Evolutionary conservation across 23 tunicate genomes (phyloP), one percentile per base, ranked within the genome.

Genomic region (Aplidium turbinatum): DNA sequence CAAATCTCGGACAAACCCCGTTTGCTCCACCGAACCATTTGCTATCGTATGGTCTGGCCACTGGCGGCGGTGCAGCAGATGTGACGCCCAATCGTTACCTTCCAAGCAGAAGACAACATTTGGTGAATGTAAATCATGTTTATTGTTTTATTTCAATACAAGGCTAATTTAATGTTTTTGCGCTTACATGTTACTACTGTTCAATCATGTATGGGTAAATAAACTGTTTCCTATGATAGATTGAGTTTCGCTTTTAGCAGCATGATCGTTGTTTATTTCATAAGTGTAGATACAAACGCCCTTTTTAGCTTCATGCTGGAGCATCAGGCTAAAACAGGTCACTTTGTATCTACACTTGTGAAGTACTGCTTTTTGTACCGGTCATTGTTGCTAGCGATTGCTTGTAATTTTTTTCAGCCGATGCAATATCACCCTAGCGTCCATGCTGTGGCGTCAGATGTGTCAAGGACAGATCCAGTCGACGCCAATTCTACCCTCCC

Each of bases 381-480:
- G n/a, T n/a, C n/a, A n/a, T n/a, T n/a, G n/a, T n/a, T n/a, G n/a
- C n/a, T n/a, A n/a, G n/a, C n/a, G n/a, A n/a, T n/a, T n/a, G n/a
- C n/a, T n/a, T n/a, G n/a, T n/a, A 42, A 42, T 42, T 9, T 42
- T 9, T 21, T 7, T 4, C 82, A 76, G 82, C 68, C 82, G 35
- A 38, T 76, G 71, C 82, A 62, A 1, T 76, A 58, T 40, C 82
- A 80, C 29, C 77, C 77, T 1, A 56, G 55, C 18, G 39, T 57
- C 46, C 35, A 54, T 3, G 63, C 63, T 1, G 47, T 24, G 4
- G 61, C 62, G 6, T 58, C 42, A 4, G 79, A 69, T 25, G 42
- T 20, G 3, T 70, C 76, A 7, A 47, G 58, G 38, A 22, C 63
- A 11, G 72, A 72, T 33, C n/a, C 48, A 20, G 29, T 30, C 0